Base-by-base conservation (phyloP, 2,888 invertebrate species). In the Hyposoter didymator region DNA sequence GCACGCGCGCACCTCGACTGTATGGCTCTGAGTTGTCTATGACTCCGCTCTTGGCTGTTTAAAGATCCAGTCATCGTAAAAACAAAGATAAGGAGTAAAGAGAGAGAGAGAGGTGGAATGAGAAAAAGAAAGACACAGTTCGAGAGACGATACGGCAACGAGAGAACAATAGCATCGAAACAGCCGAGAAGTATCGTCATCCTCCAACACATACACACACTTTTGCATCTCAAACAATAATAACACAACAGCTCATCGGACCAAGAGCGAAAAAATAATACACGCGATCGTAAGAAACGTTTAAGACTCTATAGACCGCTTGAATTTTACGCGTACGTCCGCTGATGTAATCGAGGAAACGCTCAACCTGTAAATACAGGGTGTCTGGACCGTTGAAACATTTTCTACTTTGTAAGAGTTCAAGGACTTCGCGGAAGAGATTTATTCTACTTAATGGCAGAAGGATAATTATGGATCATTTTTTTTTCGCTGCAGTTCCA, bases 91-190 rank as follows among this genome's bases (percentile, higher is more conserved):
- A 72, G 19, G 19, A 47, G n/a, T 3, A 52, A 32, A n/a, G 59
- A 55, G 52, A 12, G 52, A 73, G 47, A 28, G 49, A 17, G 59
- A 59, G 22, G 28, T 1, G 22, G 55, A 55, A 22, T 55, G 7
- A 12, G 69, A 82, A 73, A 76, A 39, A 47, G 35, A 10, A 59
- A 59, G 1, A 32, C 52, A 67, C n/a, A 64, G 64, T 55, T 4
- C 4, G 64, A 59, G 47, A 66, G 47, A 66, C 35, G 43, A 55
- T 73, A 82, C 52, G 74, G 72, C 49, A 28, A 74, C 64, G 43
- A 49, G 73, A 81, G 78, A 87, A 87, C 84, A 87, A 85, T 85
- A 75, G 85, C 49, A 80, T 80, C 84, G 78, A 52, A 47, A 59
- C 43, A 67, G 43, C 52, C 35, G 39, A 69, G 32, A 75, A 85